These are phyloP conservation scores for Hyles vespertilio DNA, from an alignment of 1,140 invertebrate species.

Conservation along the genomic window DNA sequence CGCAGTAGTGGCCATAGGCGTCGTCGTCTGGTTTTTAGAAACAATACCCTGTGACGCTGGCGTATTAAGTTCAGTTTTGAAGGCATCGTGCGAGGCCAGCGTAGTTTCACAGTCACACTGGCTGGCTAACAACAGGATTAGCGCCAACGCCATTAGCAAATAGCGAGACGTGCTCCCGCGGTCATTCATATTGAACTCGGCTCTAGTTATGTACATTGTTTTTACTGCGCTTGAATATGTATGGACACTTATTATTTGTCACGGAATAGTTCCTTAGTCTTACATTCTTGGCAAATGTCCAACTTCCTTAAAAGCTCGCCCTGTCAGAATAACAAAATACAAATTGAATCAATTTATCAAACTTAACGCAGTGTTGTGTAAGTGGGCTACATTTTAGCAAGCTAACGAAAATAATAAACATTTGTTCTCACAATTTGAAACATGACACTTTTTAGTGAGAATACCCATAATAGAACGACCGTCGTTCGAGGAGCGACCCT, in stretches of 20 bases:
- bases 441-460: conserved; percentile 35
- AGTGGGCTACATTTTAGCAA: too few species aligned
- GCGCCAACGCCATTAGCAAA: conserved; percentile 24
- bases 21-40: conserved; percentile 31
- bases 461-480: conserved; percentile 58
- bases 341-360: too few species aligned
- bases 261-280: too few species aligned
- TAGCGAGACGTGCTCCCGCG: conserved; percentile 12
- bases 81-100: conserved; percentile 29
- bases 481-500: conserved; percentile 52
- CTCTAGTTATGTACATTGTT: conserved; percentile 7
- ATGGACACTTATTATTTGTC: not conserved
- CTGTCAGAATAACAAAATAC: not conserved
- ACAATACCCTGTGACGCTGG: conserved; percentile 24
- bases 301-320: not conserved
- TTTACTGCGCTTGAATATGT: not conserved
- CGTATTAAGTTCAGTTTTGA: conserved; percentile 32
- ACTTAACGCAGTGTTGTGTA: too few species aligned
- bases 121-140: conserved; percentile 39
- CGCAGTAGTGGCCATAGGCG: conserved; percentile 41
- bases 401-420: too few species aligned
- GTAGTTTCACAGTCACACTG: conserved; percentile 8
- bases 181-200: conserved; percentile 10
- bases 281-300: conserved; percentile 2
- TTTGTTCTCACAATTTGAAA: too few species aligned